phyloP scores from a whole-genome alignment of 2,888 invertebrate genomes.

The Philonicus albiceps region DNA sequence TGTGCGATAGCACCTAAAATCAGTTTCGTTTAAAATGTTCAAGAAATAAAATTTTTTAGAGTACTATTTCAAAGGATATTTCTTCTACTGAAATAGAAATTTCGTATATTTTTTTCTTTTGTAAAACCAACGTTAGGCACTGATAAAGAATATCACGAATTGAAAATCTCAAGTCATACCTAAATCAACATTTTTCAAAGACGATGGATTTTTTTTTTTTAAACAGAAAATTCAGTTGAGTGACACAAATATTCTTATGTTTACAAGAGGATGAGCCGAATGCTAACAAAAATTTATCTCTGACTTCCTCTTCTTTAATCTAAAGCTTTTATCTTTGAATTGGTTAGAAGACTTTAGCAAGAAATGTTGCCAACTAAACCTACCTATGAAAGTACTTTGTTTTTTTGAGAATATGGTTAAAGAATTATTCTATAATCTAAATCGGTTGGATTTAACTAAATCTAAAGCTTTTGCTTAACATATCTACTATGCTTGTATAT shows the following conservation, averaged over 20 bases:
- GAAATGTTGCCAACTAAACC: neutral
- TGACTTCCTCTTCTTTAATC: neutral
- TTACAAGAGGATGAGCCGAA: neutral
- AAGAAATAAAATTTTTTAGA: no score
- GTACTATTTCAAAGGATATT: neutral
- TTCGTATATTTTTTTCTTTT: neutral
- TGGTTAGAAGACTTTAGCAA: neutral
- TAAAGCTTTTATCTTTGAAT: neutral
- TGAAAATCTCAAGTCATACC: neutral
- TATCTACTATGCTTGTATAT: neutral
- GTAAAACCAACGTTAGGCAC: neutral
- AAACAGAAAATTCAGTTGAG: neutral
- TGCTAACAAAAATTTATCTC: neutral
- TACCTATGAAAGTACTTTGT: neutral
- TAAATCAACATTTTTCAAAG: neutral
- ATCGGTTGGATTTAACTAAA: neutral
- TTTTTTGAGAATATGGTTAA: neutral
- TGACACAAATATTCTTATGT: neutral
- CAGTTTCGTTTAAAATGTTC: no score
- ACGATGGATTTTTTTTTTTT: no score
- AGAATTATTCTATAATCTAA: neutral
- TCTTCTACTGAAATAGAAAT: neutral
- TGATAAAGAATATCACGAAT: neutral
- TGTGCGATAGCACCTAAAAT: no score
- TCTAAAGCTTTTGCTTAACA: neutral